Conservation (phyloP, 2,113 vertebrate genomes). For the Heptranchias perlo region DNA sequence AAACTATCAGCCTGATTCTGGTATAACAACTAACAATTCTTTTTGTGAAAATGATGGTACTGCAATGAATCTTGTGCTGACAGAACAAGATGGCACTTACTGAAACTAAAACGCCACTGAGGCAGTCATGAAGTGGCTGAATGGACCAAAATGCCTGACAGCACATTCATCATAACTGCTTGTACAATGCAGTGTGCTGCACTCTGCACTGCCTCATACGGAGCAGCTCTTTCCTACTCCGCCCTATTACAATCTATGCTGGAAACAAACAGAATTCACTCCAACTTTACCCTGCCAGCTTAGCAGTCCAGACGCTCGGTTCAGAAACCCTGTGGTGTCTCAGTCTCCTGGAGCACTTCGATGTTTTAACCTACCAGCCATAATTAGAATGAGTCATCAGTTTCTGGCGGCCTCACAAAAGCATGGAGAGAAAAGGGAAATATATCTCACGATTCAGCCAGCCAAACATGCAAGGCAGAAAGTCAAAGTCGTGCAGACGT, state of each 20-base stretch:
- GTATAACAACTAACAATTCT: neutral
- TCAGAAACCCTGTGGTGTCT: neutral
- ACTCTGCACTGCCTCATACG: neutral
- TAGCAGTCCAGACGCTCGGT: neutral
- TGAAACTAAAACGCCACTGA: neutral
- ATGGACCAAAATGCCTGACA: neutral
- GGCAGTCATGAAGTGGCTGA: neutral
- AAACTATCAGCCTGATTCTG: neutral
- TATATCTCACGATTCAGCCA: neutral
- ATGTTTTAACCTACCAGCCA: neutral
- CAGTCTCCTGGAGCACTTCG: neutral
- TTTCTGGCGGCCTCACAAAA: neutral
- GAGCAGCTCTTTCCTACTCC: neutral
- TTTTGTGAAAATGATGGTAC: neutral
- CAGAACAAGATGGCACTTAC: neutral
- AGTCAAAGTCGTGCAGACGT: neutral
- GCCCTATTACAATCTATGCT: neutral
- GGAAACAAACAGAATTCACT: neutral
- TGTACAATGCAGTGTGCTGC: neutral
- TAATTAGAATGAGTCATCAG: neutral
- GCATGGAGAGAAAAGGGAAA: neutral
- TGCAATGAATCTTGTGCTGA: neutral
- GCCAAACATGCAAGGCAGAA: neutral
- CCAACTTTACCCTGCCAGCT: neutral
- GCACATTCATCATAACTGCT: neutral